These are phyloP conservation scores for Oenanthe oenanthe DNA, from an alignment of 2,113 vertebrate species.

Conservation along the genomic window DNA sequence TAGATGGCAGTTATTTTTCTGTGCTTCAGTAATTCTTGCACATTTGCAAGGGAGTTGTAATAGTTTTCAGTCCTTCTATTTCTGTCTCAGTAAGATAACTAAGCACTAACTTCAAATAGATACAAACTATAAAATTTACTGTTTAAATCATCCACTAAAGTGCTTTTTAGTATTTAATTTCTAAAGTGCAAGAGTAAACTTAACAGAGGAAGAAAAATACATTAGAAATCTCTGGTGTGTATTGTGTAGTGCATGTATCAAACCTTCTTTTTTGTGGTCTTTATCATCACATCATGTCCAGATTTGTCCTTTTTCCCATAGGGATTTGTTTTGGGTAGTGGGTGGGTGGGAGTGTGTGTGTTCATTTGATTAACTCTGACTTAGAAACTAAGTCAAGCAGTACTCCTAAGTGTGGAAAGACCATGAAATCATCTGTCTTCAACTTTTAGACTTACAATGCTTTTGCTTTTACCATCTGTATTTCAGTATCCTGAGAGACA, in stretches of 20 bases:
- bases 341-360: not conserved
- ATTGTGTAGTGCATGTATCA: not conserved
- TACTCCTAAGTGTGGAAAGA: not conserved
- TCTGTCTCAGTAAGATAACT: not conserved
- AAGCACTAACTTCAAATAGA: not conserved
- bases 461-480: not conserved
- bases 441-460: not conserved
- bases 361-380: not conserved
- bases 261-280: not conserved
- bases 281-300: not conserved
- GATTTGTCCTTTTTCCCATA: not conserved
- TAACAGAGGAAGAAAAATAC: not conserved
- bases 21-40: not conserved
- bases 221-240: not conserved
- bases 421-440: not conserved
- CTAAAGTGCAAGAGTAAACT: not conserved
- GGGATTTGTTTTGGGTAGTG: not conserved
- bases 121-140: not conserved
- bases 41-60: not conserved
- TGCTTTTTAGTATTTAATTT: not conserved
- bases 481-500: not conserved
- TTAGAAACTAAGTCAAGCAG: not conserved
- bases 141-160: not conserved
- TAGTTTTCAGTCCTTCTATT: not conserved
- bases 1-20: not conserved